Conservation (phyloP, 2,113 vertebrate genomes). For the Podocnemis expansa region DNA sequence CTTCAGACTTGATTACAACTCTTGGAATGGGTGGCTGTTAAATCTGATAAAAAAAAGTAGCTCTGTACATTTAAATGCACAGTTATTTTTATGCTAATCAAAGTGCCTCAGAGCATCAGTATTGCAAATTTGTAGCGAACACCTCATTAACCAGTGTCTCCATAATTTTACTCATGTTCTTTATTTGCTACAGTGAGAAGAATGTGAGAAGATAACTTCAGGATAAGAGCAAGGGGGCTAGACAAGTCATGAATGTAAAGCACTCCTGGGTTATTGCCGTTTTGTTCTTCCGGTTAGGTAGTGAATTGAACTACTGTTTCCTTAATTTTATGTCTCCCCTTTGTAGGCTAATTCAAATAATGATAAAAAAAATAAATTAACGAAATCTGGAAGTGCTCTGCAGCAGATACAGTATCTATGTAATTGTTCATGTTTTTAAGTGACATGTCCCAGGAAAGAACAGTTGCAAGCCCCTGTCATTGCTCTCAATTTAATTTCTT, state of each 20-base stretch:
- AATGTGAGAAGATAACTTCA: not conserved
- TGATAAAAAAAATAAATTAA: not conserved
- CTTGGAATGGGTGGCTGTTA: not conserved
- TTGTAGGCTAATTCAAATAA: not conserved
- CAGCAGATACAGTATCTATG: not conserved
- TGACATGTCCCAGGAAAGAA: fast-evolving
- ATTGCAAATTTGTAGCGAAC: not conserved
- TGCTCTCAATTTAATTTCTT: not conserved
- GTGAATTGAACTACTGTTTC: not conserved
- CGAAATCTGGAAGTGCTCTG: not conserved
- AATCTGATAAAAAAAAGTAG: not conserved
- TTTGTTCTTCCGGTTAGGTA: not conserved
- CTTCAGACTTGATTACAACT: not conserved
- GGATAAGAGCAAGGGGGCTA: not conserved
- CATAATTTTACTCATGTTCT: not conserved
- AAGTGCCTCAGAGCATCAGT: not conserved
- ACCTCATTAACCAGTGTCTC: not conserved
- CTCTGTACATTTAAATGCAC: not conserved
- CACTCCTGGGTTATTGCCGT: not conserved
- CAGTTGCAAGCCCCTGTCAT: not conserved
- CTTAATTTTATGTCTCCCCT: not conserved
- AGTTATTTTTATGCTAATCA: not conserved
- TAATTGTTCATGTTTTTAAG: not conserved
- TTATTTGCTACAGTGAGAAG: not conserved
- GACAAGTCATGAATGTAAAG: not conserved